Percentiles rank a stretch among this genome's conserved stretches.
Evolutionary conservation across 2,797 vertebrate genomes (phyloP).

Genomic region (Molossus alvarezi): DNA sequence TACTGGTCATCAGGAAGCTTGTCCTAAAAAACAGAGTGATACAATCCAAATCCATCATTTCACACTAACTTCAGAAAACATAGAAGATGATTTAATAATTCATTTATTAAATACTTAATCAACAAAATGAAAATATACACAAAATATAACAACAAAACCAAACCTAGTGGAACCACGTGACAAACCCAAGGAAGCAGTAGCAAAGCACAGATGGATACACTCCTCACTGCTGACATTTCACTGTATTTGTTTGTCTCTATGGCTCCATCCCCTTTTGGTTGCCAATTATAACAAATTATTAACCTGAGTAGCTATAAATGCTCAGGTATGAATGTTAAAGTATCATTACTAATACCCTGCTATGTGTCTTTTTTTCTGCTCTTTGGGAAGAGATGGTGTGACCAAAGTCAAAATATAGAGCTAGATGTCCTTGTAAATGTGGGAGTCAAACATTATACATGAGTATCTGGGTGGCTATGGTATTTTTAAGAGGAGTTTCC

Average conservation of each 20-base stretch:
- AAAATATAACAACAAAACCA: conserved; percentile 42
- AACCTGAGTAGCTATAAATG: background rate
- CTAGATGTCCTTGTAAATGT: conserved; percentile 31
- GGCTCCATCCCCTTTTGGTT: background rate
- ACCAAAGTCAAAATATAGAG: conserved; percentile 42
- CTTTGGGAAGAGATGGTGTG: conserved; percentile 46
- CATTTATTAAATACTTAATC: background rate
- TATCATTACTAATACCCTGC: conserved; percentile 9
- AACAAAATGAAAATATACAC: conserved; percentile 57
- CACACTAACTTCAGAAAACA: background rate
- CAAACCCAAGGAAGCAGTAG: background rate
- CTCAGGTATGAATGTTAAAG: background rate
- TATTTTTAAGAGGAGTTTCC: conserved; percentile 19
- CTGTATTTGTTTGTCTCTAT: background rate
- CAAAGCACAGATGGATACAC: conserved; percentile 18
- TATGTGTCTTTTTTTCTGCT: conserved; percentile 15
- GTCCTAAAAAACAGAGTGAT: conserved; percentile 88
- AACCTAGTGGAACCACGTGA: background rate
- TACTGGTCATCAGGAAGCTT: conserved; percentile 83
- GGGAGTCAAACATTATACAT: background rate
- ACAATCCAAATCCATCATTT: conserved; percentile 52
- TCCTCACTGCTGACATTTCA: conserved; percentile 42
- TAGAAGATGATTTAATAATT: conserved; percentile 41
- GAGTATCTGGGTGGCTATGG: background rate
- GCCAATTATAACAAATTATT: conserved; percentile 1